These are phyloP conservation scores for Cyphomyrmex costatus DNA, from an alignment of 1,140 invertebrate species.

Conservation along the genomic window DNA sequence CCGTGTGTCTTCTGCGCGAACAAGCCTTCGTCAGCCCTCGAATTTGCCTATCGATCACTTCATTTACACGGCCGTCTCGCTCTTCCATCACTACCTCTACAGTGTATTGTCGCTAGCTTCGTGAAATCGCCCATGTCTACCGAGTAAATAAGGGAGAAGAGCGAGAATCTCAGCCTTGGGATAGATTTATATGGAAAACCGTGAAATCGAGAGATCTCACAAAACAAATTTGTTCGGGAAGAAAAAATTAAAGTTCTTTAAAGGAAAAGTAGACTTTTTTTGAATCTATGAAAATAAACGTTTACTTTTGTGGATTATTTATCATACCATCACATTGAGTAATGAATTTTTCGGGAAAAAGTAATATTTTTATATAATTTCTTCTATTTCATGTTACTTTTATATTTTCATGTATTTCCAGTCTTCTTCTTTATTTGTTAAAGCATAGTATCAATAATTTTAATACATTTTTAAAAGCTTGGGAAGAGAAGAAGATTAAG, in stretches of 20 bases:
- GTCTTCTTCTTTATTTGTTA: background rate
- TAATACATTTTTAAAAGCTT: background rate
- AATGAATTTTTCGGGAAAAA: background rate
- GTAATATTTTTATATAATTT: background rate
- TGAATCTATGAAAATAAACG: background rate
- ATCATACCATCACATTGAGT: background rate
- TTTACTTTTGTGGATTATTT: background rate
- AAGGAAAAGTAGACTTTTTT: constrained; percentile 2
- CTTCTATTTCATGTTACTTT: background rate
- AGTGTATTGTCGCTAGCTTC: background rate
- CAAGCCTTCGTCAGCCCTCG: constrained; percentile 61
- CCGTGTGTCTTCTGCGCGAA: constrained; percentile 38
- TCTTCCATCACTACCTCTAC: constrained; percentile 31
- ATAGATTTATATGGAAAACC: constrained; percentile 8
- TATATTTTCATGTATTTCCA: background rate
- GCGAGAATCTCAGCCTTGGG: background rate
- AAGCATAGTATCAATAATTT: background rate
- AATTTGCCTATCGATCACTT: constrained; percentile 76
- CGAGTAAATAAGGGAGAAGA: constrained; percentile 17
- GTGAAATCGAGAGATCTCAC: background rate
- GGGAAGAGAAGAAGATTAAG: no score
- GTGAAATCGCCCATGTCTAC: background rate
- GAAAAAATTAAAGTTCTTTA: constrained; percentile 5
- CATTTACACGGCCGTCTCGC: constrained; percentile 53
- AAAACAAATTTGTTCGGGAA: constrained; percentile 7